Evolutionary conservation across 1,140 invertebrate genomes (phyloP).

Genomic region (Zaprionus davidi): DNA sequence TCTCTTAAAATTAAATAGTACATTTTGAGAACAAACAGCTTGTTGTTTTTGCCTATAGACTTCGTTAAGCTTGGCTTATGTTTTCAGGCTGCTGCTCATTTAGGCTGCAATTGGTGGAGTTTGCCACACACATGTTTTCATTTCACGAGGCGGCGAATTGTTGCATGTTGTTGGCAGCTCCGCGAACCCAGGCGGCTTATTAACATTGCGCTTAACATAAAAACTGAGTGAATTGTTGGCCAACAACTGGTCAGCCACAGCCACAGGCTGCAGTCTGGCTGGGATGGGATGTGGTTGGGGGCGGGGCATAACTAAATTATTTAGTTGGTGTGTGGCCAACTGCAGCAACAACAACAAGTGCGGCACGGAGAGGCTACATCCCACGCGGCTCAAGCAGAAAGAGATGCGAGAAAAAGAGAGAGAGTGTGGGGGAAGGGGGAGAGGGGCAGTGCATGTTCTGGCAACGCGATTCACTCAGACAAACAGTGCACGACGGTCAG

Average conservation of each 20-base stretch:
- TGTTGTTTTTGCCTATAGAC: no score
- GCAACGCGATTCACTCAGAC: conserved; percentile 63
- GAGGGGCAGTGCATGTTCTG: conserved; percentile 16
- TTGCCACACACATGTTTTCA: background rate
- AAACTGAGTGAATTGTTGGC: conserved; percentile 50
- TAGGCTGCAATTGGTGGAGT: background rate
- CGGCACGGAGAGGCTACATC: conserved; percentile 8
- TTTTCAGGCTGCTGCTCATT: background rate
- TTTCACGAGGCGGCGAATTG: background rate
- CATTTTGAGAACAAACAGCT: no score
- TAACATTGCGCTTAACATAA: conserved; percentile 60
- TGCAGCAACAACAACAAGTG: conserved; percentile 58
- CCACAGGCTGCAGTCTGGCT: background rate
- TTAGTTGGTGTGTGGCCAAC: conserved; percentile 65
- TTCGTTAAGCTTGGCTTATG: background rate
- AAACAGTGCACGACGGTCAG: conserved; percentile 40
- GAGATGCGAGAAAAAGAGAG: background rate
- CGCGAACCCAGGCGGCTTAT: conserved; percentile 48
- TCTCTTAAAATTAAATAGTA: background rate
- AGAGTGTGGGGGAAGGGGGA: background rate
- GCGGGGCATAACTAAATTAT: conserved; percentile 74
- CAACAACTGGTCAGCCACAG: conserved; percentile 64
- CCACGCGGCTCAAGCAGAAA: background rate
- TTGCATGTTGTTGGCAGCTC: conserved; percentile 6
- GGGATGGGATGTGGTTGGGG: conserved; percentile 22